Evolutionary conservation across 2,113 vertebrate species (phyloP).

Genomic region (Rhea americana): DNA sequence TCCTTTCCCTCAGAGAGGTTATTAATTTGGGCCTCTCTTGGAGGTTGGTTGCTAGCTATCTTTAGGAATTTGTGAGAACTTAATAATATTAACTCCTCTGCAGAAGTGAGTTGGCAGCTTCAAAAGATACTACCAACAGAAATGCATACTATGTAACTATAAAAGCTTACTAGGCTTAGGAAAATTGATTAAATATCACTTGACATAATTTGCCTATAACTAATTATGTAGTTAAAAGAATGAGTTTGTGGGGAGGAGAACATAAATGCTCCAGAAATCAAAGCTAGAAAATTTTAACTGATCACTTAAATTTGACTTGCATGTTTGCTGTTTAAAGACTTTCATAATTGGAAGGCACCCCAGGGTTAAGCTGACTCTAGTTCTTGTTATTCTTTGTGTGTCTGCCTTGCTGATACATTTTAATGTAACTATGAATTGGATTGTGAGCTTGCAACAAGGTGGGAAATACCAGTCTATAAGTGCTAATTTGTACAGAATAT

Average conservation of each 20-base stretch:
- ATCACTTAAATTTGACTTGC: not conserved
- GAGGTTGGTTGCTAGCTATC: not conserved
- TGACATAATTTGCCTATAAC: not conserved
- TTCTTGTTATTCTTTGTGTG: not conserved
- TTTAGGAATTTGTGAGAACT: not conserved
- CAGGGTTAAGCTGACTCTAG: not conserved
- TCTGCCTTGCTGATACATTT: not conserved
- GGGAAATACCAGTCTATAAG: not conserved
- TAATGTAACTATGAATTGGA: not conserved
- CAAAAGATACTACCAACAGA: not conserved
- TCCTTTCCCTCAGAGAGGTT: not conserved
- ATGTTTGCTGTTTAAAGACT: not conserved
- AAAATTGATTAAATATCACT: not conserved
- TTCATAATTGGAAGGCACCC: not conserved
- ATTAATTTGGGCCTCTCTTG: not conserved
- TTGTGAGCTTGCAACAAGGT: not conserved
- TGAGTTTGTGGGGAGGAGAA: not conserved
- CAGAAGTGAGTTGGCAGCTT: not conserved
- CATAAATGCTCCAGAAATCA: not conserved
- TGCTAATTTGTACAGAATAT: conserved; percentile 4
- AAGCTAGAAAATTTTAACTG: not conserved
- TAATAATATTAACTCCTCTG: not conserved
- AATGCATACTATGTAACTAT: not conserved
- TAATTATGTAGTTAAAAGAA: not conserved
- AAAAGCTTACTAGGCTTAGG: not conserved